A percentile compares a stretch with the other conserved stretches of the same genome.
These are phyloP conservation scores for Drosophila ambigua DNA, from an alignment of 1,140 invertebrate genomes.

Conservation along the genomic window DNA sequence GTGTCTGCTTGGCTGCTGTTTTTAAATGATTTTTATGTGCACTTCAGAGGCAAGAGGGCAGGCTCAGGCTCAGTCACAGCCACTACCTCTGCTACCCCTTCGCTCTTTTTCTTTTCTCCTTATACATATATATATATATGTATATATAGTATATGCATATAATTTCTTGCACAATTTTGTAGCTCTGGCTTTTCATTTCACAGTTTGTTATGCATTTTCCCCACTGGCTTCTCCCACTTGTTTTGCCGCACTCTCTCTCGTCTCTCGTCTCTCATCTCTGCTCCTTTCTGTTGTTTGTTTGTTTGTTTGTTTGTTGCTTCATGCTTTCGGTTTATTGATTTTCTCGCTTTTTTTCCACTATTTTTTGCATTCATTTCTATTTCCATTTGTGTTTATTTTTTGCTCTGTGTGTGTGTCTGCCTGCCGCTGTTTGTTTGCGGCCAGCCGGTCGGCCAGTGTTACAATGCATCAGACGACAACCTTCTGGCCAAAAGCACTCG, in stretches of 20 bases:
- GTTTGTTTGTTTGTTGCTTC: slow-evolving; percentile 58
- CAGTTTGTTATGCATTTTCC: slow-evolving; percentile 54
- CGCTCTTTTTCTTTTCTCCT: not conserved
- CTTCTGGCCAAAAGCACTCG: slow-evolving; percentile 54
- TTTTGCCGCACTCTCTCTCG: slow-evolving; percentile 1
- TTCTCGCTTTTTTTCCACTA: slow-evolving; percentile 31
- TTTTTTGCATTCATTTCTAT: slow-evolving; percentile 42
- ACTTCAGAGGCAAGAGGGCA: slow-evolving; percentile 57
- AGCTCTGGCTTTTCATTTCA: slow-evolving; percentile 49
- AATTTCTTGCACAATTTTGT: slow-evolving; percentile 64
- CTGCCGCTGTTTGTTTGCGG: slow-evolving; percentile 68
- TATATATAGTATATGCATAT: slow-evolving; percentile 60
- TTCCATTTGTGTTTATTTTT: slow-evolving; percentile 49
- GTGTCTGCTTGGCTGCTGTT: slow-evolving; percentile 60
- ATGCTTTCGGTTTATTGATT: slow-evolving; percentile 50
- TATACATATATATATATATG: not conserved
- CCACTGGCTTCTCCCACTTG: too few species aligned
- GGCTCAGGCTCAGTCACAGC: not conserved
- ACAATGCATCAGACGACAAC: slow-evolving; percentile 77
- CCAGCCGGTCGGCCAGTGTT: slow-evolving; percentile 76
- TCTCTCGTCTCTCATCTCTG: slow-evolving; percentile 6
- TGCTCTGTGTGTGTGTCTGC: slow-evolving; percentile 45
- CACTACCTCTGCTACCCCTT: slow-evolving; percentile 1
- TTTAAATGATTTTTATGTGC: slow-evolving; percentile 81
- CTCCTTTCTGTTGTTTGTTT: slow-evolving; percentile 29